Conservation (phyloP, 2,888 invertebrate species). For the Isotomurus palustris region DNA sequence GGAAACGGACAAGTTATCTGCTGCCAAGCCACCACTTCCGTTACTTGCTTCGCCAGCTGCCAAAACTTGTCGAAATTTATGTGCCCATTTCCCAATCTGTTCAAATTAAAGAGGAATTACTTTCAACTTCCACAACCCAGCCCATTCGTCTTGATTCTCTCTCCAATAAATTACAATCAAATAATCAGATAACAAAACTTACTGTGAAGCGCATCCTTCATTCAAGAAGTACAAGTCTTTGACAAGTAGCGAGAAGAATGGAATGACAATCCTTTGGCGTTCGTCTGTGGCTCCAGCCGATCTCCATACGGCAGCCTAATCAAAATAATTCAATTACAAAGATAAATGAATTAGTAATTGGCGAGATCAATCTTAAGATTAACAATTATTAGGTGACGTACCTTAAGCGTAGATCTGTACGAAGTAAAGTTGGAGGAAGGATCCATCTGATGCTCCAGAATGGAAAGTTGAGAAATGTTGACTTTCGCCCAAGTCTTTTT, state of each 20-base stretch:
- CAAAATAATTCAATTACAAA: not conserved
- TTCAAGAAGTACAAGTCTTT: slow-evolving; percentile 57
- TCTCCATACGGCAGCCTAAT: slow-evolving; percentile 52
- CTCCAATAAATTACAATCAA: not conserved
- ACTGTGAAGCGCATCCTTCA: slow-evolving; percentile 53
- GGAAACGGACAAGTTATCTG: slow-evolving; percentile 48
- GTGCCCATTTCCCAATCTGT: slow-evolving; percentile 52
- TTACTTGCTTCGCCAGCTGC: slow-evolving; percentile 54
- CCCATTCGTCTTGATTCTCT: too few relatives aligned
- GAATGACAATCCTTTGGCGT: slow-evolving; percentile 54
- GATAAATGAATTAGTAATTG: not conserved
- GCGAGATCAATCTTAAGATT: not conserved
- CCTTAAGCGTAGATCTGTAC: slow-evolving; percentile 80
- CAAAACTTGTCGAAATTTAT: slow-evolving; percentile 55
- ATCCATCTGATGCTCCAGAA: slow-evolving; percentile 84
- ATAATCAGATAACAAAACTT: slow-evolving; percentile 18
- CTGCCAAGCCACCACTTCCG: slow-evolving; percentile 55
- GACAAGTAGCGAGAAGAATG: slow-evolving; percentile 57
- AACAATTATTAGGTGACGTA: slow-evolving; percentile 6
- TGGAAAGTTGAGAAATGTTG: slow-evolving; percentile 75
- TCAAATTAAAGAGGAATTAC: slow-evolving; percentile 3
- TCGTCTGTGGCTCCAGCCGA: slow-evolving; percentile 47
- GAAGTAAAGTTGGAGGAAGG: slow-evolving; percentile 83
- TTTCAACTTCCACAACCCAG: not conserved
- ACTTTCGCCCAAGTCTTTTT: slow-evolving; percentile 76